A percentile compares a stretch with the other conserved stretches of the same genome.
Conservation (phyloP, 2,113 vertebrate species). For the Nothocercus nigrocapillus region DNA sequence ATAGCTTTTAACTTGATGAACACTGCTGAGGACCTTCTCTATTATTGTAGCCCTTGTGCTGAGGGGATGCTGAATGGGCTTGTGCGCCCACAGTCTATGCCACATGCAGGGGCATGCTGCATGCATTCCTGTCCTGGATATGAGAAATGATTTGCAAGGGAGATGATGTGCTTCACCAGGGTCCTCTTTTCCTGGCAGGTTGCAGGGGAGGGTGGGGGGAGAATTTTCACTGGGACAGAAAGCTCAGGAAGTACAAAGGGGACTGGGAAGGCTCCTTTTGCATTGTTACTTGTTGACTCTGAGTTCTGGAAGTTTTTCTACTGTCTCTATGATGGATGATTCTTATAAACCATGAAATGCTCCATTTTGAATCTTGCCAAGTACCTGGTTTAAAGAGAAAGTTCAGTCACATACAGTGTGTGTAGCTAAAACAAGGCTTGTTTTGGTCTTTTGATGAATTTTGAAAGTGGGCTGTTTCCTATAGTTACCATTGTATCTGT, state of each 20-base stretch:
- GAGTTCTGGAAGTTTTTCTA: neutral
- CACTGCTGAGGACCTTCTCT: neutral
- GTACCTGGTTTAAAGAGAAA: neutral
- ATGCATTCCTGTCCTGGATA: too few relatives aligned
- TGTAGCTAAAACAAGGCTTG: neutral
- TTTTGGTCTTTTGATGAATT: neutral
- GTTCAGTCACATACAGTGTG: neutral
- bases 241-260: neutral
- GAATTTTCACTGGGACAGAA: neutral
- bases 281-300: neutral
- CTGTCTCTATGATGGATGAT: neutral
- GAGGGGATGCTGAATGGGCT: neutral
- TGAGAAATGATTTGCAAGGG: neutral
- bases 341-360: neutral
- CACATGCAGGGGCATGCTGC: neutral
- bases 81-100: neutral
- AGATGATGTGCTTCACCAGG: neutral
- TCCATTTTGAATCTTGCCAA: neutral
- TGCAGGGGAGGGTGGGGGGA: too few relatives aligned
- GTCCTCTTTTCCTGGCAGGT: neutral
- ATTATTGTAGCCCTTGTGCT: neutral
- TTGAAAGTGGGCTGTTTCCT: neutral
- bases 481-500: fast-evolving
- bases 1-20: neutral
- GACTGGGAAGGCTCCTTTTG: neutral